A percentile compares a stretch with the other conserved stretches of the same genome.
Conservation (phyloP, 2,888 invertebrate species). For the Lamellibrachia satsuma region DNA sequence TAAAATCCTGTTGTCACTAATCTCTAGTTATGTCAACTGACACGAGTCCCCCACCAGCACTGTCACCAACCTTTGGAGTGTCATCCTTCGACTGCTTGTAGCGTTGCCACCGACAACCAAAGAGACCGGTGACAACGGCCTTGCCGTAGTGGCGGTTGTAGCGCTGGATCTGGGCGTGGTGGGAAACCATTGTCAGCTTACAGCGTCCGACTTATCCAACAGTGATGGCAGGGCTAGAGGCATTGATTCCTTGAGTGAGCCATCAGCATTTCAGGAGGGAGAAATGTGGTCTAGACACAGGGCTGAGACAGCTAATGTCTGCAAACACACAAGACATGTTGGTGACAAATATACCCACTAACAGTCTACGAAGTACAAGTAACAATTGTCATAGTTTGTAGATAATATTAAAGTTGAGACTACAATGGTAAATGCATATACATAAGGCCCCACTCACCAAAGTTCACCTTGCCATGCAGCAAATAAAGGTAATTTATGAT, state of each 20-base stretch:
- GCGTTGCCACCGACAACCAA: conserved; percentile 61
- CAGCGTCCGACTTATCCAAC: not conserved
- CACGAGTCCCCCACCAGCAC: not conserved
- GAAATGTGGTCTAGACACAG: not conserved
- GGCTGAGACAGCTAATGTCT: not conserved
- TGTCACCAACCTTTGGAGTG: conserved; percentile 51
- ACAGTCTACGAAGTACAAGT: not conserved
- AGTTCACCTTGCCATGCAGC: too few relatives aligned
- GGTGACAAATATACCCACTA: not conserved
- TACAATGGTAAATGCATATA: not conserved
- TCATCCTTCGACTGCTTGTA: conserved; percentile 58
- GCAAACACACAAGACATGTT: not conserved
- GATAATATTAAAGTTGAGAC: not conserved
- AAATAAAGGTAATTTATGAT: too few relatives aligned
- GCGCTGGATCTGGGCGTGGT: conserved; percentile 50
- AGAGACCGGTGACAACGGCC: conserved; percentile 57
- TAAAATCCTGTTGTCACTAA: not conserved
- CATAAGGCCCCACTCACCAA: not conserved
- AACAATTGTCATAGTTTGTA: too few relatives aligned
- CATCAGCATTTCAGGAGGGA: not conserved
- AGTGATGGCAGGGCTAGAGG: not conserved
- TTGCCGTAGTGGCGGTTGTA: conserved; percentile 57
- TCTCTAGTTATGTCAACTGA: not conserved
- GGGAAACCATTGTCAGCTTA: not conserved
- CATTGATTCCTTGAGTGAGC: not conserved